Evolutionary conservation across 2,888 invertebrate genomes (phyloP).

Genomic region (Oscheius myriophilus): DNA sequence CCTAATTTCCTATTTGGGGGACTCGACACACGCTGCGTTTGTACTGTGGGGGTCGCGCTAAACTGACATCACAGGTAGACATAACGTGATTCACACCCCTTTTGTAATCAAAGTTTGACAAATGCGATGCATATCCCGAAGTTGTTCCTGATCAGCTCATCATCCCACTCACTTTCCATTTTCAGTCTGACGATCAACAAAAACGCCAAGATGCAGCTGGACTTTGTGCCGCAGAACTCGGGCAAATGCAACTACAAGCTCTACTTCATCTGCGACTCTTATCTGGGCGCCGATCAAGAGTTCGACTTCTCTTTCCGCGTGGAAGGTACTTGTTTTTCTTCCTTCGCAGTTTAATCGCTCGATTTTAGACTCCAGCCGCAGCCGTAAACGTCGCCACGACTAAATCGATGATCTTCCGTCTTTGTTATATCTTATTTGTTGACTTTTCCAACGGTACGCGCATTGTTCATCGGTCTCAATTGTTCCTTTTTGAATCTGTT

Average conservation of each 20-base stretch:
- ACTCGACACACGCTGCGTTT: background rate
- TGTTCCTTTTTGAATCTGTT: background rate
- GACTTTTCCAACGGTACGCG: background rate
- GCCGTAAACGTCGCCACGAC: constrained; percentile 29
- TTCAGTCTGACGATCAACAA: constrained; percentile 81
- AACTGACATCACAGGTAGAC: no score
- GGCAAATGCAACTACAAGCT: constrained; percentile 85
- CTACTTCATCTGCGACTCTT: constrained; percentile 99
- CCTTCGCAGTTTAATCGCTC: background rate
- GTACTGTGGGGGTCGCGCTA: no score
- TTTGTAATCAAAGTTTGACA: no score
- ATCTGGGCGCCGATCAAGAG: constrained; percentile 98
- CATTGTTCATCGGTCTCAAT: background rate
- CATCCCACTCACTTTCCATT: no score
- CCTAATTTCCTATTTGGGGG: no score
- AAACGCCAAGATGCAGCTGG: constrained; percentile 85
- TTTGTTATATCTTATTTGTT: constrained; percentile 15
- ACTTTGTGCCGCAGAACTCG: constrained; percentile 88
- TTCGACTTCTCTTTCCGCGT: constrained; percentile 82
- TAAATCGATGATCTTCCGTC: background rate
- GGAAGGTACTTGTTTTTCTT: constrained; percentile 30
- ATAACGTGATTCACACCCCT: no score
- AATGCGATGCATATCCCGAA: no score
- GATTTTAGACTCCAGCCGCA: constrained; percentile 16
- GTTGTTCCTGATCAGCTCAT: no score